A percentile compares a stretch with the other conserved stretches of the same genome.
phyloP scores from a whole-genome alignment of 2,888 invertebrate genomes.

The Caenorhabditis becei region DNA sequence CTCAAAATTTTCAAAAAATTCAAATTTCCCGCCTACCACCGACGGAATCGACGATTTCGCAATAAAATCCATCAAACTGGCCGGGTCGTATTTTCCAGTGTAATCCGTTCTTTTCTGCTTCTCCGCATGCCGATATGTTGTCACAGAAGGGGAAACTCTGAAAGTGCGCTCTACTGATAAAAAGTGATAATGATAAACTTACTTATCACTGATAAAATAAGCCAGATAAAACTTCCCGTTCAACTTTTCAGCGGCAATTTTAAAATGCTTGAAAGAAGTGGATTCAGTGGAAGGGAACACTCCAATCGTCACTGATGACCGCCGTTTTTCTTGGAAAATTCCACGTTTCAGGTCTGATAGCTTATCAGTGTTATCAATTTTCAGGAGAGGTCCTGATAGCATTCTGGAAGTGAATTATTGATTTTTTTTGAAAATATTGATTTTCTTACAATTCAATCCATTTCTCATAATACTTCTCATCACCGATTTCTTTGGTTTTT shows the following conservation, averaged over 20 bases:
- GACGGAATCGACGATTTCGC: conserved; percentile 71
- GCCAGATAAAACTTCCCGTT: conserved; percentile 76
- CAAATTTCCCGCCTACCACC: too few relatives aligned
- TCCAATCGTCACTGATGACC: conserved; percentile 74
- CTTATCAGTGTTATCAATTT: conserved; percentile 26
- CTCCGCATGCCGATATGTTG: conserved; percentile 73
- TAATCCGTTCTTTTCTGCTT: conserved; percentile 72
- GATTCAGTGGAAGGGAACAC: conserved; percentile 65
- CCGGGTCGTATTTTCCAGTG: conserved; percentile 73
- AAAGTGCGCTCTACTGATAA: conserved; percentile 5
- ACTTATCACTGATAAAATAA: conserved; percentile 64
- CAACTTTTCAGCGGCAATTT: conserved; percentile 73
- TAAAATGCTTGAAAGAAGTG: conserved; percentile 67
- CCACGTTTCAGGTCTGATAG: conserved; percentile 52
- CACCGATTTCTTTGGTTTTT: conserved; percentile 72
- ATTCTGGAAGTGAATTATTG: conserved; percentile 10
- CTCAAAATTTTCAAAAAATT: too few relatives aligned
- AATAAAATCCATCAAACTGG: conserved; percentile 72
- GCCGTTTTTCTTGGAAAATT: conserved; percentile 22
- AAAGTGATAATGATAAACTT: background rate
- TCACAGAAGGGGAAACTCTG: conserved; percentile 58
- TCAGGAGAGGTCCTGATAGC: conserved; percentile 8
- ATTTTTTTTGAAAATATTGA: background rate
- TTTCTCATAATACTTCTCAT: conserved; percentile 72
- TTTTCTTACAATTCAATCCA: conserved; percentile 73